Base-by-base conservation (phyloP, 2,888 invertebrate genomes). In the Drosophila crucigera region DNA sequence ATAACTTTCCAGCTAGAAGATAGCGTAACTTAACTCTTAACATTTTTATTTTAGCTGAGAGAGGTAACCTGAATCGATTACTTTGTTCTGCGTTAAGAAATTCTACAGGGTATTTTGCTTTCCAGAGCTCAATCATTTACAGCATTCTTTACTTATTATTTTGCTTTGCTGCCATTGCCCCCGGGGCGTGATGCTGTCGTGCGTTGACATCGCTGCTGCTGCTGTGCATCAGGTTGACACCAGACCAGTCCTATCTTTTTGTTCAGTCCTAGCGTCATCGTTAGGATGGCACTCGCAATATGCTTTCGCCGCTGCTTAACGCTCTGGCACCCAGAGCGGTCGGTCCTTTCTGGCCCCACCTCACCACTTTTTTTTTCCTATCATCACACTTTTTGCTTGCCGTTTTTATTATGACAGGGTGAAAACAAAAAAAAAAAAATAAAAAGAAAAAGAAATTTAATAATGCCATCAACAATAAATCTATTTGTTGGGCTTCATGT, bases 401-500 rank as follows among this genome's bases (percentile, higher is more conserved):
- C 56, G 59, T 81, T 80, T 89, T 85, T 88, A 80, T 88, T 88
- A 80, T 86, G 79, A 80, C 87, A 73, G 69, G 69, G 30, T 64
- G 74, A 56, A 43, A 53, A 53, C 30, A 58, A 43, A 64, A 70
- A 41, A 69, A 78, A 67, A 70, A 41, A 69, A 78, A 67, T 47
- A 80, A 70, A 73, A 81, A 41, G 35, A 62, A 55, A 65, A 73
- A 76, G 72, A 80, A 89, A 88, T 88, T 86, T 91, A 90, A 88
- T 90, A 90, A 90, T 90, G 89, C 90, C 91, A 88, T 84, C 81
- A 90, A 91, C 89, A 91, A 90, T 91, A 86, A 91, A 91, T 90
- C 84, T 83, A 90, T 91, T 90, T 89, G 88, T 75, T 73, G 71
- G 77, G 80, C 66, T 76, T 68, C 60, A 54, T 76, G 68, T 79